Evolutionary conservation across 2,888 invertebrate genomes (phyloP), one percentile per base, ranked within the genome.

Genomic region (Drosophila tripunctata): DNA sequence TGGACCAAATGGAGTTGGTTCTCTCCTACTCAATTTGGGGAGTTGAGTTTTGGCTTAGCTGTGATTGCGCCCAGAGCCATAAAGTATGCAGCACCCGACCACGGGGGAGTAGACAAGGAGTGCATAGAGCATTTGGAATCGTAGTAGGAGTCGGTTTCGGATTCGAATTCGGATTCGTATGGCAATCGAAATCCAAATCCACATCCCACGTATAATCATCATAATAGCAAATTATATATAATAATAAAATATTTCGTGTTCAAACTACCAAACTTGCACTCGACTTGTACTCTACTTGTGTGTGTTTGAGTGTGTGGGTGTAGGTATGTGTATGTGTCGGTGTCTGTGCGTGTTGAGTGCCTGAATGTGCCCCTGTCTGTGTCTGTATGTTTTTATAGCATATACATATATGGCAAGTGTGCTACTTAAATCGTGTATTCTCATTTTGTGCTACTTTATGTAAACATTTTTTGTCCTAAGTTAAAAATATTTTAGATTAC

Each of bases 211-310:
- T 78, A 84, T 87, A 87, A 87, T 84, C 88, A 84, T 84, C 80
- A 75, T 86, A 84, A 84, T 84, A 83, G 83, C 88, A 86, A 87
- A 88, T 83, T 83, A 87, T 87, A 84, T 81, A 84, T 87, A 87
- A 84, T 84, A 87, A 84, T 84, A 87, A 84, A 84, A 87, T 84
- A 87, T 84, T 84, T 88, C 86, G 88, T 85, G 85, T 86, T 75
- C 85, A 55, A 87, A 84, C 87, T 84, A 80, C 65, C 56, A 80
- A 75, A 66, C 66, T 73, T 62, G 30, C 45, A 31, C 6, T 36
- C 44, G 40, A 24, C 43, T 31, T 19, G n/a, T 6, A 27, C 22
- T 41, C 8, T 36, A 14, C 27, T 17, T 17, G 14, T 31, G 44
- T 55, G n/a, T 60, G 33, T 41, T 6, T 45, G 35, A 30, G 35